Conservation (phyloP, 2,113 vertebrate genomes). For the Promerops cafer region DNA sequence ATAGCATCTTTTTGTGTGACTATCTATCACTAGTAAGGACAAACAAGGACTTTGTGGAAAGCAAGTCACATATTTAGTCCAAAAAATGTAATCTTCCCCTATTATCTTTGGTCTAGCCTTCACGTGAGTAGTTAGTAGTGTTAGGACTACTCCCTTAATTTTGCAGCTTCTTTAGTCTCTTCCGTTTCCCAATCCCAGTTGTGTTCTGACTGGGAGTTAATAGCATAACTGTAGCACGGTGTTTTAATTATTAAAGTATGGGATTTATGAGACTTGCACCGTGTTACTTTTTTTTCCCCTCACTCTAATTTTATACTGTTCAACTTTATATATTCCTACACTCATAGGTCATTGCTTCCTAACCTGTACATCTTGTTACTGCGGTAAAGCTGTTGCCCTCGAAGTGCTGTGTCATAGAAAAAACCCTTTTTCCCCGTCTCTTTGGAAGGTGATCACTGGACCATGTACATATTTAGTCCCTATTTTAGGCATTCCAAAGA, state of each 20-base stretch:
- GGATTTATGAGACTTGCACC: background rate
- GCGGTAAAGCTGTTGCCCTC: background rate
- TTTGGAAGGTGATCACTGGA: background rate
- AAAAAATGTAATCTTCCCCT: background rate
- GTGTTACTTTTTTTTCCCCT: background rate
- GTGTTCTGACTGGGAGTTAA: background rate
- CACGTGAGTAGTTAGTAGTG: background rate
- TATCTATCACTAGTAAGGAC: background rate
- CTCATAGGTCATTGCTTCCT: background rate
- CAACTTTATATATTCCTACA: background rate
- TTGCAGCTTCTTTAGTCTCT: background rate
- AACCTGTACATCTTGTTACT: background rate
- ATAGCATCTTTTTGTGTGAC: background rate
- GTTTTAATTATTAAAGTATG: background rate
- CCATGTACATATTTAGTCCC: background rate
- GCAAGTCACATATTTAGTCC: background rate
- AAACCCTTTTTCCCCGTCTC: background rate
- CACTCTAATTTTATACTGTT: background rate
- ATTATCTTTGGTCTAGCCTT: background rate
- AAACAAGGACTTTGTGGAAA: background rate
- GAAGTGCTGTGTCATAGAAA: background rate
- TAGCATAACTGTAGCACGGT: background rate
- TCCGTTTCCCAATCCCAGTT: fast-evolving
- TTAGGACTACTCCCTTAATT: background rate
- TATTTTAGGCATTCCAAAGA: background rate